Conservation (phyloP, 2,888 invertebrate species). For the Omphaloscelis lunosa region DNA sequence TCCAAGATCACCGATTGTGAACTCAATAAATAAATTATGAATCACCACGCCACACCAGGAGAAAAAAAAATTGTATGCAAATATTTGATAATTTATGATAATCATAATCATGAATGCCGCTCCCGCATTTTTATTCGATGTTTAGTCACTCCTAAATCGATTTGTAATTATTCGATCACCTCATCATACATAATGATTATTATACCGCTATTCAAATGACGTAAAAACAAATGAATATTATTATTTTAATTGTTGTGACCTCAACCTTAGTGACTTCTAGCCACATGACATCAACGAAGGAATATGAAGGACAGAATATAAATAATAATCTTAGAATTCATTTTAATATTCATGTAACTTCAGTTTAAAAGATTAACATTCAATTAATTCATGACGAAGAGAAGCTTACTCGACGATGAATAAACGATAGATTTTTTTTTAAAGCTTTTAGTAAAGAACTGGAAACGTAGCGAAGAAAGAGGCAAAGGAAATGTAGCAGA, state of each 20-base stretch:
- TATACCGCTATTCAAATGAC: constrained; percentile 1
- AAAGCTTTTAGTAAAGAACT: constrained; percentile 25
- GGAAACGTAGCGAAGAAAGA: neutral
- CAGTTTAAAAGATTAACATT: constrained; percentile 8
- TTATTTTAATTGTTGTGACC: constrained; percentile 48
- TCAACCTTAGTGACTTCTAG: constrained; percentile 37
- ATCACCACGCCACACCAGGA: constrained; percentile 12
- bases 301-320: neutral
- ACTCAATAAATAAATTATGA: constrained; percentile 25
- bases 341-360: constrained; percentile 5
- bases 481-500: constrained; percentile 3
- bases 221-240: constrained; percentile 37
- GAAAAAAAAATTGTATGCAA: constrained; percentile 19
- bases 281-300: neutral
- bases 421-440: constrained; percentile 11
- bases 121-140: constrained; percentile 41
- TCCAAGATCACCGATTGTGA: constrained; percentile 19
- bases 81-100: constrained; percentile 32
- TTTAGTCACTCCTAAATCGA: constrained; percentile 36
- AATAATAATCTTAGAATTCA: constrained; percentile 10
- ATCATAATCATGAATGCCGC: constrained; percentile 24
- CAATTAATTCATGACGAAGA: neutral
- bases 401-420: constrained; percentile 1
- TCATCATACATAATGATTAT: constrained; percentile 24
- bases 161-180: constrained; percentile 33